Percentiles rank a stretch among this genome's conserved stretches.
Evolutionary conservation across 37 sponge, comb jelly and placozoan genomes (phyloP).

Genomic region (Tethya wilhelma): DNA sequence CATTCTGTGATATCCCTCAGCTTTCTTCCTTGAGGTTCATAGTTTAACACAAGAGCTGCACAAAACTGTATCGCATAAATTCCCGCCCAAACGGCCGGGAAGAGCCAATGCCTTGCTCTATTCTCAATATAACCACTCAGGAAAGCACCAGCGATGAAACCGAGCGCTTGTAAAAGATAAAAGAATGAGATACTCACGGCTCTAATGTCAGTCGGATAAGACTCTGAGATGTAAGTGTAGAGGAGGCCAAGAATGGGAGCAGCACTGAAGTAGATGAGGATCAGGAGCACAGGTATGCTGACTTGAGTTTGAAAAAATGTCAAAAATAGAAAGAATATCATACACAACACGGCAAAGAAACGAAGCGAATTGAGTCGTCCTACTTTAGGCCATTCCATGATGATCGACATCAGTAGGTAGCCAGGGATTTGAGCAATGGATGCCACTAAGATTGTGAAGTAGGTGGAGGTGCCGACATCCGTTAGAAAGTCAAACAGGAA

Average conservation of each 20-base stretch:
- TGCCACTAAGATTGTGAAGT: slow-evolving; percentile 46
- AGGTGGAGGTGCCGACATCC: slow-evolving; percentile 11
- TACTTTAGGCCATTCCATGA: slow-evolving; percentile 61
- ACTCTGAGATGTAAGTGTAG: slow-evolving; percentile 59
- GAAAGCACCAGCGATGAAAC: slow-evolving; percentile 8
- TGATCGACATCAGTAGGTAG: slow-evolving; percentile 55
- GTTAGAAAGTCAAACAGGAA: slow-evolving; percentile 45
- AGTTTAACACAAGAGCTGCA: slow-evolving; percentile 36
- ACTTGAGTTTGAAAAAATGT: slow-evolving; percentile 35
- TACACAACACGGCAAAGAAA: slow-evolving; percentile 12
- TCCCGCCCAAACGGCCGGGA: slow-evolving; percentile 36
- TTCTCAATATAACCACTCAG: slow-evolving; percentile 28
- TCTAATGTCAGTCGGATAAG: slow-evolving; percentile 57
- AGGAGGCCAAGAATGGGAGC: slow-evolving; percentile 38
- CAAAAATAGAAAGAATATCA: slow-evolving; percentile 34
- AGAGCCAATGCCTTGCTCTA: slow-evolving; percentile 39
- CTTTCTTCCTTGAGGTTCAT: slow-evolving; percentile 32
- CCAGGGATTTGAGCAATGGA: slow-evolving; percentile 64
- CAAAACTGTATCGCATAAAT: slow-evolving; percentile 38
- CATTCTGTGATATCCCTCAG: slow-evolving; percentile 10
- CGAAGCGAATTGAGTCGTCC: slow-evolving; percentile 66
- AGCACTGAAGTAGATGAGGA: slow-evolving; percentile 58
- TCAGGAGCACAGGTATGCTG: slow-evolving; percentile 24
- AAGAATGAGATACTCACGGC: slow-evolving; percentile 14
- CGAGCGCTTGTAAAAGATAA: not conserved